Percentiles rank a stretch among this genome's conserved stretches.
These are phyloP conservation scores for Anguilla pacifica DNA, from an alignment of 2,797 vertebrate species.

Conservation along the genomic window DNA sequence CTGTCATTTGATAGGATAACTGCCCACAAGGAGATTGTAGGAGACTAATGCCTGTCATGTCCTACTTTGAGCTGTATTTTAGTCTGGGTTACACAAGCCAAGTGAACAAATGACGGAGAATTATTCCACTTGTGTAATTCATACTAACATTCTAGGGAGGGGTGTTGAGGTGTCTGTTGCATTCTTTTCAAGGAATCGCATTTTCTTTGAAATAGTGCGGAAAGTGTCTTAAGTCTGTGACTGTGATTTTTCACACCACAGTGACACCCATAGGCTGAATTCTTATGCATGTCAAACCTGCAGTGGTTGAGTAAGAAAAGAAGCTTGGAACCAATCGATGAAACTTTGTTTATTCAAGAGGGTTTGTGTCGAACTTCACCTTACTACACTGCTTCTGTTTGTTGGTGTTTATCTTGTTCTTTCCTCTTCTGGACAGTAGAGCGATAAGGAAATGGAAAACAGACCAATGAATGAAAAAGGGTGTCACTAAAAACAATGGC, in stretches of 20 bases:
- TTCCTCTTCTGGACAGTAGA: not conserved
- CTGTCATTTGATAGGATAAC: not conserved
- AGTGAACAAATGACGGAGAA: not conserved
- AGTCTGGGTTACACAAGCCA: slow-evolving; percentile 1
- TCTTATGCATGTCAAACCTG: not conserved
- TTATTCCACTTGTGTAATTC: slow-evolving; percentile 1
- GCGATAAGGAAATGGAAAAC: not conserved
- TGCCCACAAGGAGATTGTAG: not conserved
- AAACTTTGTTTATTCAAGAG: not conserved
- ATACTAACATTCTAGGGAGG: not conserved
- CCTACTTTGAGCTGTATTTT: slow-evolving; percentile 6
- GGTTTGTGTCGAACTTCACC: not conserved
- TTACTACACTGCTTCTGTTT: not conserved
- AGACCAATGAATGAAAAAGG: not conserved
- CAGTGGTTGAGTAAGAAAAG: not conserved
- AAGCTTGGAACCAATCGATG: not conserved
- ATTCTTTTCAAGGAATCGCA: not conserved
- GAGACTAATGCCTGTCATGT: not conserved
- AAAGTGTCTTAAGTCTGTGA: not conserved
- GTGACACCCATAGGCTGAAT: not conserved
- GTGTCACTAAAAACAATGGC: not conserved
- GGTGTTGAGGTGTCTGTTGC: not conserved
- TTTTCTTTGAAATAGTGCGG: not conserved
- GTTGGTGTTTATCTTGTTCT: not conserved
- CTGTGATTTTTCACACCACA: not conserved